These are phyloP conservation scores for Poecilus cupreus DNA, from an alignment of 2,888 invertebrate species.

Conservation along the genomic window DNA sequence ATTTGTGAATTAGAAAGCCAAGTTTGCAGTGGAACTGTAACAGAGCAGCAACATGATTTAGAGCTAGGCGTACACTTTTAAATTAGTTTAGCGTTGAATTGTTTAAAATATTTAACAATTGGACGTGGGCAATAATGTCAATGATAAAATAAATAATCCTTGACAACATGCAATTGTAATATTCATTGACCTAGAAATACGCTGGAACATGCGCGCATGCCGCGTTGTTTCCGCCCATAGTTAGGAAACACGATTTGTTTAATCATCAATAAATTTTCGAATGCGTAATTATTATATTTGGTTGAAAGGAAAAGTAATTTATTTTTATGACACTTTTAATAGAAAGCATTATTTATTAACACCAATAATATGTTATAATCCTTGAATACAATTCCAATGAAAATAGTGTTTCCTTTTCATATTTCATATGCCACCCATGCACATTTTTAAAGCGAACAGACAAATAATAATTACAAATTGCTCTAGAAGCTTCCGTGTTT, in stretches of 20 bases:
- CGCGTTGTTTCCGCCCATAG: conserved; percentile 7
- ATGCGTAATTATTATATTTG: conserved; percentile 1
- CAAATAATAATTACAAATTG: no score
- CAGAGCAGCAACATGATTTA: not conserved
- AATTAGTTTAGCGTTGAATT: conserved; percentile 38
- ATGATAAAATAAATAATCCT: conserved; percentile 47
- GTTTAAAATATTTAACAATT: conserved; percentile 45
- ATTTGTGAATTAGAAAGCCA: not conserved
- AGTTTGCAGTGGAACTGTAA: not conserved
- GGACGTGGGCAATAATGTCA: conserved; percentile 42
- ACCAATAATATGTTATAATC: not conserved
- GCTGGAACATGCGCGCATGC: not conserved
- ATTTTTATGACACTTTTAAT: conserved; percentile 11
- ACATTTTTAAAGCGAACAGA: not conserved
- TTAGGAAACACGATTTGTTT: conserved; percentile 21
- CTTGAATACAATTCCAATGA: not conserved
- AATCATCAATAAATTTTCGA: conserved; percentile 5
- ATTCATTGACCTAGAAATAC: not conserved
- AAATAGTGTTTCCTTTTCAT: not conserved
- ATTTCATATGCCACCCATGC: not conserved
- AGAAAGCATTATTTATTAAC: conserved; percentile 3
- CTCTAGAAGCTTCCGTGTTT: no score
- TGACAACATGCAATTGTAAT: conserved; percentile 40
- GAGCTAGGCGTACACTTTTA: not conserved
- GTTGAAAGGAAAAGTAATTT: not conserved